Evolutionary conservation across 2,113 vertebrate genomes (phyloP), one percentile per base, ranked within the genome.

Genomic region (Zootoca vivipara): DNA sequence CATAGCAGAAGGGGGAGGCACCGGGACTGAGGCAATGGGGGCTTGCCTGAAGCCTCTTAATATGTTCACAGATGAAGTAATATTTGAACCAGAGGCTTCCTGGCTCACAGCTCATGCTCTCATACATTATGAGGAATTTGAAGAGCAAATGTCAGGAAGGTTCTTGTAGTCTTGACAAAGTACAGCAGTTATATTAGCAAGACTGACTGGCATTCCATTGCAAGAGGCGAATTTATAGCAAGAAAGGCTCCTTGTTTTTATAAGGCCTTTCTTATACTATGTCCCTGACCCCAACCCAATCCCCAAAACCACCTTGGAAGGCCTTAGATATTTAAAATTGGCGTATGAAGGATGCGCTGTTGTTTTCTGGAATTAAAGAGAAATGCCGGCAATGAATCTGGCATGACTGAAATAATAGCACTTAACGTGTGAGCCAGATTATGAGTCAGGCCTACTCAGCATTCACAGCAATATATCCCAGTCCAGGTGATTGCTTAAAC

Each of bases 381-480:
- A 91, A 91, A 81, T 83, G 64, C n/a, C 8, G 82, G 82, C 74
- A 87, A 4, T 42, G 69, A 81, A 35, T 84, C 30, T 30, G 82
- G 91, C 65, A 22, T 79, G 89, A 87, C 38, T 16, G 28, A 92
- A 86, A 82, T 78, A 64, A 85, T 24, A 65, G 38, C 65, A 90
- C 69, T 64, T 70, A 5, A 69, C 52, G 74, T 78, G 62, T 10
- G 87, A 42, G 38, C 64, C 82, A 92, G 93, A 90, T 86, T 15
- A 70, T 1, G 40, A 93, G 38, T 87, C 65, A 89, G 70, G 52
- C n/a, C 78, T 69, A 90, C 74, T 75, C 78, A n/a, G 78, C 65
- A 83, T 78, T 92, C 89, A 33, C 30, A 52, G 30, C 33, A 35
- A 93, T 65, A 93, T 18, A 92, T 78, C 82, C 26, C 82, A 64